Conservation (phyloP, 2,797 vertebrate species). For the Peromyscus eremicus region DNA sequence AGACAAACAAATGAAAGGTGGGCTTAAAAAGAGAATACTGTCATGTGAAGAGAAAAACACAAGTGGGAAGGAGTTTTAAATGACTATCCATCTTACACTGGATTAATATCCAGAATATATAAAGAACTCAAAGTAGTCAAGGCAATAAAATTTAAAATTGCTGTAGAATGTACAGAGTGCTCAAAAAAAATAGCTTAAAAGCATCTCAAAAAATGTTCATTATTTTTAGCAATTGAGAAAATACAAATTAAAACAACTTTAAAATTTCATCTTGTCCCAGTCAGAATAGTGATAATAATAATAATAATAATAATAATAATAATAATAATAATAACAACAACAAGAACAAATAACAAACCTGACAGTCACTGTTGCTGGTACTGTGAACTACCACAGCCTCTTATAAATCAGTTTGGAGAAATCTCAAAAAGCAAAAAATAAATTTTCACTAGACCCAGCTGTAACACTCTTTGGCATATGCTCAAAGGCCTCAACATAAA, state of each 20-base stretch:
- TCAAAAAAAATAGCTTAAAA: background rate
- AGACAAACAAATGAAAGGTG: background rate
- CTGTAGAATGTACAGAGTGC: background rate
- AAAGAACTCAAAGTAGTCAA: background rate
- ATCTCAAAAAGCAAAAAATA: background rate
- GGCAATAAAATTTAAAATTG: background rate
- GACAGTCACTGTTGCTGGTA: background rate
- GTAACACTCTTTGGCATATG: too few relatives aligned
- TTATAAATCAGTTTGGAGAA: background rate
- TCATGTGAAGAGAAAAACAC: background rate
- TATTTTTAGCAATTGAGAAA: background rate
- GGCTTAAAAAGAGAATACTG: background rate
- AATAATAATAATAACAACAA: background rate
- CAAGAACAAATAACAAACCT: background rate
- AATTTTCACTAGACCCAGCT: too few relatives aligned
- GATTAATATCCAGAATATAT: background rate
- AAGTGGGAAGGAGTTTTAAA: background rate
- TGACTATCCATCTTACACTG: background rate
- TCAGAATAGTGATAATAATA: background rate
- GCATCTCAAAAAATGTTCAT: background rate
- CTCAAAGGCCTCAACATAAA: too few relatives aligned
- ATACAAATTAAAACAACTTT: background rate
- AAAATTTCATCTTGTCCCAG: background rate
- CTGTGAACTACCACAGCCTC: background rate
- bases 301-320: background rate